These are phyloP conservation scores for Bombus difficillimus DNA, from an alignment of 1,140 invertebrate genomes.

Conservation along the genomic window DNA sequence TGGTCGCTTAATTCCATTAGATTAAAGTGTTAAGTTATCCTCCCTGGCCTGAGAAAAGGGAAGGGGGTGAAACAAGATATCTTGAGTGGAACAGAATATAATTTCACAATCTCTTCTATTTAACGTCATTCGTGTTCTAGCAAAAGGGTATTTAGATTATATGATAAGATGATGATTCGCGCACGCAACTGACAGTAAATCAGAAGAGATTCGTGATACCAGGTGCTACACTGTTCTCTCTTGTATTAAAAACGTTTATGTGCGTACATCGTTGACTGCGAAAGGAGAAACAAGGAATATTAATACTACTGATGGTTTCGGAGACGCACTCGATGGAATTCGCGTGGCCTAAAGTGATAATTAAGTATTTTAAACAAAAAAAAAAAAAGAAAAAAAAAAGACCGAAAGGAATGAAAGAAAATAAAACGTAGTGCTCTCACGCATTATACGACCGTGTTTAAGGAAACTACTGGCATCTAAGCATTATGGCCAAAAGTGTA, in stretches of 20 bases:
- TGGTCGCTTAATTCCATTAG: slow-evolving; percentile 35
- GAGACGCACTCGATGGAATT: slow-evolving; percentile 46
- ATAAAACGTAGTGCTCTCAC: neutral
- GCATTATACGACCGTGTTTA: slow-evolving; percentile 39
- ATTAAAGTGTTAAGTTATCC: slow-evolving; percentile 9
- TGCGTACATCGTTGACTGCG: slow-evolving; percentile 9
- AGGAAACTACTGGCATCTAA: slow-evolving; percentile 43
- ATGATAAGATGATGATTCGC: neutral
- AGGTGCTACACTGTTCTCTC: slow-evolving; percentile 46
- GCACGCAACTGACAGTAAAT: neutral
- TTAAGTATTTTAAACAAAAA: slow-evolving; percentile 56
- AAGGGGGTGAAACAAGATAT: neutral
- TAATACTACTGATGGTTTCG: slow-evolving; percentile 11
- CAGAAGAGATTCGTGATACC: slow-evolving; percentile 20
- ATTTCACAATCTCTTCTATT: slow-evolving; percentile 10
- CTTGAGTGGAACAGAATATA: slow-evolving; percentile 15
- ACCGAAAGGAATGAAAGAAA: neutral
- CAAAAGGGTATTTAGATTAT: slow-evolving; percentile 23
- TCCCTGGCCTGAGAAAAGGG: neutral
- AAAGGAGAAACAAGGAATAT: neutral
- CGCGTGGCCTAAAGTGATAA: slow-evolving; percentile 65
- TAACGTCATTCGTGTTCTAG: slow-evolving; percentile 3
- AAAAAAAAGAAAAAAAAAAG: neutral
- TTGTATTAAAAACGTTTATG: slow-evolving; percentile 18
- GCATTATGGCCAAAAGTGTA: slow-evolving; percentile 64